A percentile compares a stretch with the other conserved stretches of the same genome.
These are phyloP conservation scores for Microcebus griseorufus DNA, from an alignment of 2,113 vertebrate genomes.

Conservation along the genomic window DNA sequence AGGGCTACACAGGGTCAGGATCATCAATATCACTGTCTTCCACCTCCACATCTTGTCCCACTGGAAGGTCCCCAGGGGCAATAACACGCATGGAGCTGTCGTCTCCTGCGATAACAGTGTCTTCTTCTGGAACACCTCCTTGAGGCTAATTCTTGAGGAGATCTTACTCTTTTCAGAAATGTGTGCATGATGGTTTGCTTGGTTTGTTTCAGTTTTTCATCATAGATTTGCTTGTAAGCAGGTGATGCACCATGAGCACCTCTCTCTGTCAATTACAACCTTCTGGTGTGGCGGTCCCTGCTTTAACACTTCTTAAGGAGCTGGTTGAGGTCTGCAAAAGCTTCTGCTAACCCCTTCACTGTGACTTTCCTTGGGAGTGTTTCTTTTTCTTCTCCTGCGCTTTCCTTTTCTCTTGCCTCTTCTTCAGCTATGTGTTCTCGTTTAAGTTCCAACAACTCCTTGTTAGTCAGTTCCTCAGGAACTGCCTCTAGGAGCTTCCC, in stretches of 20 bases:
- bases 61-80: not conserved
- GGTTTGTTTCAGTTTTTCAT: not conserved
- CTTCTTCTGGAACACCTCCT: not conserved
- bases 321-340: not conserved
- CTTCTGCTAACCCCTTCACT: not conserved
- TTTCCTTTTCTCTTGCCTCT: not conserved
- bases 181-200: not conserved
- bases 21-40: not conserved
- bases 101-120: not conserved
- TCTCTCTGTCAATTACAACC: not conserved
- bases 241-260: not conserved
- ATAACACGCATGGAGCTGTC: not conserved
- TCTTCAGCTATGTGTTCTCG: not conserved
- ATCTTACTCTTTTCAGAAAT: not conserved
- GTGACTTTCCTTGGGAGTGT: not conserved
- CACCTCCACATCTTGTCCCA: not conserved
- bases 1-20: not conserved
- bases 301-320: not conserved
- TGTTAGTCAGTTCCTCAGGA: not conserved
- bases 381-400: not conserved
- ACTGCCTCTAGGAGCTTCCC: not conserved
- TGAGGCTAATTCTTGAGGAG: not conserved
- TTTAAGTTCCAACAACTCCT: not conserved
- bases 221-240: not conserved
- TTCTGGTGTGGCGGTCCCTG: not conserved